Conservation (phyloP, 2,888 invertebrate genomes). For the Amorpha juglandis region DNA sequence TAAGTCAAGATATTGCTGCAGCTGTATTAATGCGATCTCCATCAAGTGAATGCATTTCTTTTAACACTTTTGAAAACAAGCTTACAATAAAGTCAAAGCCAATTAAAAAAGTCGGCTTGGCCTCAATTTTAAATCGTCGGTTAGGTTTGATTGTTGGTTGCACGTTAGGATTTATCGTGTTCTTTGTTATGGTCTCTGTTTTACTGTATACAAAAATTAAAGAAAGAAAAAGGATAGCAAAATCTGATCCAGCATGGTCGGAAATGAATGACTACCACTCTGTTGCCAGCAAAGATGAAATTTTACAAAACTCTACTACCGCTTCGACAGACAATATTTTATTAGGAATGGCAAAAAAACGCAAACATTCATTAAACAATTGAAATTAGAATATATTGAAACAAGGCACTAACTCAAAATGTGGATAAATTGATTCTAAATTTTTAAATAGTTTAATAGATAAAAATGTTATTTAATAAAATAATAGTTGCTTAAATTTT, state of each 20-base stretch:
- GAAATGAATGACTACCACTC: constrained; percentile 81
- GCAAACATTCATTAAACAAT: constrained; percentile 63
- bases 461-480: constrained; percentile 33
- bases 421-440: constrained; percentile 35
- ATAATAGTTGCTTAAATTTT: constrained; percentile 58
- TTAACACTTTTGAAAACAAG: constrained; percentile 70
- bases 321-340: constrained; percentile 81
- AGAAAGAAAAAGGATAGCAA: constrained; percentile 77
- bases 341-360: constrained; percentile 75
- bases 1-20: constrained; percentile 67
- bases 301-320: constrained; percentile 72
- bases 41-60: constrained; percentile 75
- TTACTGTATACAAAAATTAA: constrained; percentile 77
- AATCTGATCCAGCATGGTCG: constrained; percentile 75
- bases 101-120: constrained; percentile 62
- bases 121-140: constrained; percentile 69
- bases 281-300: constrained; percentile 77
- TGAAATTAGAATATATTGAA: constrained; percentile 45
- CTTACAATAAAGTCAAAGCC: constrained; percentile 56
- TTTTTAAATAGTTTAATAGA: constrained; percentile 31
- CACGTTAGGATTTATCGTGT: constrained; percentile 74
- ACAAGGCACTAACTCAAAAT: constrained; percentile 22
- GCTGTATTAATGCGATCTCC: constrained; percentile 69
- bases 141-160: constrained; percentile 79
- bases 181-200: constrained; percentile 77